A percentile compares a stretch with the other conserved stretches of the same genome.
phyloP scores from a whole-genome alignment of 2,888 invertebrate genomes.

The Hypsopygia costalis region DNA sequence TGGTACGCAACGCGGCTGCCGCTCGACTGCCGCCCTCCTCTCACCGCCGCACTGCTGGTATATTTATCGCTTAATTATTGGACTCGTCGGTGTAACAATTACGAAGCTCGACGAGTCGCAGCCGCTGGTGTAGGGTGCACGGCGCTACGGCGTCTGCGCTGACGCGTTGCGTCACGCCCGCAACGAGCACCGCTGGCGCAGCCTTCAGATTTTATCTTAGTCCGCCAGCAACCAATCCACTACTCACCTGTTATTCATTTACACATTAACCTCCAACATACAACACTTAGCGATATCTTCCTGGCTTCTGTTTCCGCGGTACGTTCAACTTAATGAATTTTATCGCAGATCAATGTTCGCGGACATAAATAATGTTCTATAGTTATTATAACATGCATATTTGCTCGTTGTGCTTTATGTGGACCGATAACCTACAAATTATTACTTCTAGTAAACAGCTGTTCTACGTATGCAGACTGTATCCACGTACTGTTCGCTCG shows the following conservation, averaged over 20 bases:
- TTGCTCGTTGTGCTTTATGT: constrained; percentile 4
- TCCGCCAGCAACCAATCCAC: constrained; percentile 43
- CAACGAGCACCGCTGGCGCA: constrained; percentile 32
- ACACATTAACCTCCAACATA: constrained; percentile 66
- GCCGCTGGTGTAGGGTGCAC: constrained; percentile 48
- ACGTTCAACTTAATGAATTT: constrained; percentile 20
- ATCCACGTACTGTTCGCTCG: constrained; percentile 6
- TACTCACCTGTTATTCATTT: constrained; percentile 57
- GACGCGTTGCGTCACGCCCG: constrained; percentile 59
- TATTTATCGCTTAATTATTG: constrained; percentile 79
- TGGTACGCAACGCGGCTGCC: constrained; percentile 70
- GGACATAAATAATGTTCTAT: not conserved
- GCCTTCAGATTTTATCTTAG: constrained; percentile 67
- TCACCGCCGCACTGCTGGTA: constrained; percentile 64
- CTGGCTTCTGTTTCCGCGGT: constrained; percentile 58
- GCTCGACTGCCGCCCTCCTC: constrained; percentile 76
- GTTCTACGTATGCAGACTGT: constrained; percentile 7
- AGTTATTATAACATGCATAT: not conserved
- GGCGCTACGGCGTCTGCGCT: constrained; percentile 71
- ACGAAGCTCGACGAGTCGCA: constrained; percentile 53
- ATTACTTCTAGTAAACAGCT: constrained; percentile 10
- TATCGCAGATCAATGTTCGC: constrained; percentile 9
- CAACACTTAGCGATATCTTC: constrained; percentile 52
- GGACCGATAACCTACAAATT: constrained; percentile 10
- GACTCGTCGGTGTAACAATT: constrained; percentile 76